Base-by-base conservation (phyloP, 1,140 invertebrate genomes). In the Pogonomyrmex barbatus region DNA sequence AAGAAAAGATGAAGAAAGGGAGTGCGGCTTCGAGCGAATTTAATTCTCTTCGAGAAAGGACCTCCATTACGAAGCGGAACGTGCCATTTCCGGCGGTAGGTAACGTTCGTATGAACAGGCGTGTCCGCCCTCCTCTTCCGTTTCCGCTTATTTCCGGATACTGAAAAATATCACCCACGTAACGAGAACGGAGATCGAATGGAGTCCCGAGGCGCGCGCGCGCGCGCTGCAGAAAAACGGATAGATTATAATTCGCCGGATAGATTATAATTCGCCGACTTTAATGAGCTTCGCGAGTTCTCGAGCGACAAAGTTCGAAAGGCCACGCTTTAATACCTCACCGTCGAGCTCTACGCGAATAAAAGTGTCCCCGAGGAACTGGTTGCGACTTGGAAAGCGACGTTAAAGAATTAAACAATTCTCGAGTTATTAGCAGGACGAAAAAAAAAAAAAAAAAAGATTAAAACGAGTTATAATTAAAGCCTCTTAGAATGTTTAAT, bases 91-190 rank as follows among this genome's bases (percentile, higher is more conserved):
- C 81, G 70, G 52, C 50, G 24, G 62, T 1, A 52, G 54, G 33
- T 63, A 24, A 76, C 63, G 62, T 42, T 33, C 54, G 50, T 63
- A 14, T n/a, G 85, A 56, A 24, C 63, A 82, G 92, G 92, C 87
- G 91, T 92, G 92, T 90, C 92, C 79, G 70, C 85, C n/a, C 87
- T 94, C 92, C 93, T 91, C 70, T 93, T 93, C 92, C 92, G 90
- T 85, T 93, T 90, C 88, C 86, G 56, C 86, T 89, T 90, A 93
- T 92, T 93, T 93, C 92, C 92, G 92, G 87, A 92, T 93, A 93
- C 90, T 88, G 58, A 52, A 84, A 58, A 87, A 70, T 58, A 62
- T 85, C 56, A 14, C 17, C 36, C 52, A 33, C 50, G 68, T 63
- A 47, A 83, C 36, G 56, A 83, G 50, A 75, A 62, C 68, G 68